phyloP scores from a whole-genome alignment of 2,888 invertebrate species.

The Tinea trinotella region DNA sequence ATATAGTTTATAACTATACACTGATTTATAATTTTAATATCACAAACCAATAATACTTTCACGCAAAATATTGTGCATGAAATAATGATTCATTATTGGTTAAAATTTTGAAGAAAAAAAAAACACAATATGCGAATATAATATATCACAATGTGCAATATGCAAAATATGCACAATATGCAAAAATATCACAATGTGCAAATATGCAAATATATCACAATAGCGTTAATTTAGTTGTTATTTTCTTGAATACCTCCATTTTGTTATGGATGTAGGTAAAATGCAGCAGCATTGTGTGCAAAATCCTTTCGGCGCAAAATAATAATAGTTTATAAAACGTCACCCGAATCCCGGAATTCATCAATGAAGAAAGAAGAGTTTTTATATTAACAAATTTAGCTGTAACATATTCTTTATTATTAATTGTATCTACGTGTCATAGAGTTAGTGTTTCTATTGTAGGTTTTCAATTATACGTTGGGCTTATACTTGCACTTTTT shows the following conservation, averaged over 20 bases:
- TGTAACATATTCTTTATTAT: not conserved
- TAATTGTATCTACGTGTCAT: not conserved
- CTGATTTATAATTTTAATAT: not conserved
- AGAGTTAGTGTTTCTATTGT: not conserved
- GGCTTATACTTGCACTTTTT: too few species aligned
- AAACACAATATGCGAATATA: too few species aligned
- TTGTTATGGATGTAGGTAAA: not conserved
- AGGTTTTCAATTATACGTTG: not conserved
- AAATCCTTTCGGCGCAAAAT: constrained; percentile 41
- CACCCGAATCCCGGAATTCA: constrained; percentile 63
- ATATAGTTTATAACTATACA: too few species aligned
- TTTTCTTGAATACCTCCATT: not conserved
- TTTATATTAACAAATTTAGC: constrained; percentile 4
- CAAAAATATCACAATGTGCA: too few species aligned
- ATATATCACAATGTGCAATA: too few species aligned
- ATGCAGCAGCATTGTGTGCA: constrained; percentile 65
- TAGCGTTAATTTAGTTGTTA: too few species aligned
- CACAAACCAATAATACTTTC: not conserved
- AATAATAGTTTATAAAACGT: constrained; percentile 25
- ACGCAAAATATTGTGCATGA: too few species aligned
- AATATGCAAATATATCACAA: too few species aligned
- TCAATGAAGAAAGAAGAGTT: constrained; percentile 23
- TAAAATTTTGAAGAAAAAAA: too few species aligned
- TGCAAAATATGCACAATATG: too few species aligned
- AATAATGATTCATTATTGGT: too few species aligned